A percentile compares a stretch with the other conserved stretches of the same genome.
Conservation (phyloP, 2,888 invertebrate genomes). For the Allacma fusca region DNA sequence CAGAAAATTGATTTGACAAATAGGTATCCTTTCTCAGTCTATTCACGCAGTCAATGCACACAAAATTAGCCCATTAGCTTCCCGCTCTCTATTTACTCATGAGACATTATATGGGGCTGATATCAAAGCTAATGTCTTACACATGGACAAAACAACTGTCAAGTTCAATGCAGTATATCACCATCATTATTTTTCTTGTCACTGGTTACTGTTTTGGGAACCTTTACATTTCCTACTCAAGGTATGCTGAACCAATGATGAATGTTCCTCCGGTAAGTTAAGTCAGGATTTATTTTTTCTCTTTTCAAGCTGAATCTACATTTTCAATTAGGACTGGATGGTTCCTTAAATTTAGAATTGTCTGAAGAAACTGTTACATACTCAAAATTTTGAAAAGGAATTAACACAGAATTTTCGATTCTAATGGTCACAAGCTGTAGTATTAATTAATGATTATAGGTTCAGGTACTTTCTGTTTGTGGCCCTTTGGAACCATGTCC, state of each 20-base stretch:
- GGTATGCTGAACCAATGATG: neutral
- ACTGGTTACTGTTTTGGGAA: neutral
- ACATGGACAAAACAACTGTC: conserved; percentile 30
- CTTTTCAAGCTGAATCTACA: too few relatives aligned
- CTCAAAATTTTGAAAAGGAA: too few relatives aligned
- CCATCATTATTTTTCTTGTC: conserved; percentile 32
- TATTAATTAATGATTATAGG: too few relatives aligned
- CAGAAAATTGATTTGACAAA: conserved; percentile 40
- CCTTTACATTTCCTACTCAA: neutral
- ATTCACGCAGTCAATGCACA: neutral
- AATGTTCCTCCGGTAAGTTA: neutral
- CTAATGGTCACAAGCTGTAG: too few relatives aligned
- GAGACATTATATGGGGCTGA: conserved; percentile 3
- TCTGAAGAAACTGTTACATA: too few relatives aligned
- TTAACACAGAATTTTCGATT: too few relatives aligned
- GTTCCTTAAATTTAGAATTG: too few relatives aligned
- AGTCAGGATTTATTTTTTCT: too few relatives aligned
- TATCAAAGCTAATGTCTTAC: conserved; percentile 24
- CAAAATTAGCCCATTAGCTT: conserved; percentile 1
- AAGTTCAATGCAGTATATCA: conserved; percentile 19
- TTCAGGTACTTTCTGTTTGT: too few relatives aligned
- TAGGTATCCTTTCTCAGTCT: neutral
- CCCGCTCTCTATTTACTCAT: neutral
- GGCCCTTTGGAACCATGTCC: too few relatives aligned
- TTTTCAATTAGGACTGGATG: too few relatives aligned